Evolutionary conservation across 2,888 invertebrate genomes (phyloP).

Genomic region (Myopa testacea): DNA sequence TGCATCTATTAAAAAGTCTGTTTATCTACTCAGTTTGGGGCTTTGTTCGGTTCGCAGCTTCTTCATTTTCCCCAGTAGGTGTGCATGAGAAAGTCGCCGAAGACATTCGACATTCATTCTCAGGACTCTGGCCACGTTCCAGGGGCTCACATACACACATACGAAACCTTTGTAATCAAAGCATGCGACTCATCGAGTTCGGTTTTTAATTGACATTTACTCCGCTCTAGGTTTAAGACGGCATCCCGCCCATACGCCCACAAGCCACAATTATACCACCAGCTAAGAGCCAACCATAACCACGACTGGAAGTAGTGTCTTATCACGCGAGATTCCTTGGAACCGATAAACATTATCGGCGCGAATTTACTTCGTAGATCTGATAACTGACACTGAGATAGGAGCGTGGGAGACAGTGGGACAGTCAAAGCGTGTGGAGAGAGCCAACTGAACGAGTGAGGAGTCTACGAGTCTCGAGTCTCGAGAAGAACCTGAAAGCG

Average conservation of each 20-base stretch:
- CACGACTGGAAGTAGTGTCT: background rate
- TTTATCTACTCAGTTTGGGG: constrained; percentile 16
- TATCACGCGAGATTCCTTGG: background rate
- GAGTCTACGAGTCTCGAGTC: background rate
- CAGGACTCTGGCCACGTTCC: background rate
- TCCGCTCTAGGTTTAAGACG: background rate
- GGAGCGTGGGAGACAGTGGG: background rate
- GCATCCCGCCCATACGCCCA: background rate
- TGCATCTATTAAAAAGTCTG: constrained; percentile 34
- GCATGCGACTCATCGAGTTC: background rate
- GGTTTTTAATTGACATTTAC: constrained; percentile 8
- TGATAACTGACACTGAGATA: constrained; percentile 7
- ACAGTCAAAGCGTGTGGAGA: constrained; percentile 1
- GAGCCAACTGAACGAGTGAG: background rate
- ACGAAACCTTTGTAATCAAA: background rate
- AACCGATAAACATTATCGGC: too few species aligned
- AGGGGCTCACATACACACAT: too few species aligned
- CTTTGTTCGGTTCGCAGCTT: constrained; percentile 25
- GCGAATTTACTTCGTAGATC: background rate
- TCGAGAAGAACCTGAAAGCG: background rate
- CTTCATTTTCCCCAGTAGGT: background rate
- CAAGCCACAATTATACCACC: background rate
- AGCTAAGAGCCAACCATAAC: background rate
- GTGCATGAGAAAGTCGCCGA: background rate
- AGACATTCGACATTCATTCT: background rate